These are phyloP conservation scores for Prionailurus bengalensis DNA, from an alignment of 2,113 vertebrate genomes.

Conservation along the genomic window DNA sequence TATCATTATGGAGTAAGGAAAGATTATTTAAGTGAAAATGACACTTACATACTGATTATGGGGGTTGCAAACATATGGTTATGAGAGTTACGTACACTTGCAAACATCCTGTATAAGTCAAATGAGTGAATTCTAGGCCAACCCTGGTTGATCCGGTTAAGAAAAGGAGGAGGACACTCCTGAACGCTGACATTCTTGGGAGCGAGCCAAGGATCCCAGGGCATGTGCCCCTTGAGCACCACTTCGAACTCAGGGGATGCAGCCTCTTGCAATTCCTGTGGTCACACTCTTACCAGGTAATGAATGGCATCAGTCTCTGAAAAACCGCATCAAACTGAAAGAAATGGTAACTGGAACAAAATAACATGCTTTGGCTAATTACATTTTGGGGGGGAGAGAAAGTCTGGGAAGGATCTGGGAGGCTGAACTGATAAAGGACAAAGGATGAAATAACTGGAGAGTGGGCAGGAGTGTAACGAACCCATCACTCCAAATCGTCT, in stretches of 20 bases:
- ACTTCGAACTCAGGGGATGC: not conserved
- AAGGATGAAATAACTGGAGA: not conserved
- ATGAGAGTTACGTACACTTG: not conserved
- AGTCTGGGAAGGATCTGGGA: not conserved
- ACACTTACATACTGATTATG: not conserved
- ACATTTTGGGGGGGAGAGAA: not conserved
- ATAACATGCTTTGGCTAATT: not conserved
- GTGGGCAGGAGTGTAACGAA: not conserved
- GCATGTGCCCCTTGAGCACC: rapidly evolving
- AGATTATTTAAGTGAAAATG: not conserved
- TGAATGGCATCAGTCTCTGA: not conserved
- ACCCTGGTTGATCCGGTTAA: not conserved
- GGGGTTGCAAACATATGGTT: not conserved
- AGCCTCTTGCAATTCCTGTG: not conserved
- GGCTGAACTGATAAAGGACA: not conserved
- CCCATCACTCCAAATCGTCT: not conserved
- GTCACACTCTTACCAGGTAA: not conserved
- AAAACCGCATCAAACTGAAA: not conserved
- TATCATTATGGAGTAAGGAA: not conserved
- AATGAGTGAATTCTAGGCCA: not conserved
- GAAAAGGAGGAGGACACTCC: not conserved
- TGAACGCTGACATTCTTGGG: not conserved
- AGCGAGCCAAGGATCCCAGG: not conserved
- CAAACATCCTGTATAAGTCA: not conserved
- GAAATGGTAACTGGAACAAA: not conserved